Base-by-base conservation (phyloP, 2,113 vertebrate genomes). In the Psettodes erumei region DNA sequence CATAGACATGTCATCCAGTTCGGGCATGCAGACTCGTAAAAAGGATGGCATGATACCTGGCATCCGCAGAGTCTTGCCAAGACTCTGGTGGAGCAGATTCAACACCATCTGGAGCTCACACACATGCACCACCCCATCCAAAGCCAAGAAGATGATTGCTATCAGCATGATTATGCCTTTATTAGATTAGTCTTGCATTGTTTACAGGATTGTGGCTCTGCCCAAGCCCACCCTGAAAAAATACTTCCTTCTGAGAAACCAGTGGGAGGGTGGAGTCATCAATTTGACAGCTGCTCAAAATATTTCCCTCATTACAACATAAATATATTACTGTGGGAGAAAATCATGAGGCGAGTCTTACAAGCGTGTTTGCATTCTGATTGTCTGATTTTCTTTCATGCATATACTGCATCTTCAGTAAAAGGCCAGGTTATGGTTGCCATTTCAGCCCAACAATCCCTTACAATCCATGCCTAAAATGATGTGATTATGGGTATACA, bases 91-190 rank as follows among this genome's bases (percentile, higher is more conserved):
- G 76, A 90, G 73, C 79, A 81, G 82, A 88, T 81, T 87, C 71
- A 64, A 15, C 76, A 88, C 89, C 89, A 90, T 91, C 89, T 91
- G 91, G 88, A 89, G 75, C 68, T 55, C 0, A 21, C 40, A 23
- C 66, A 79, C 75, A 85, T 71, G 64, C 63, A 62, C 75, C 73
- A 63, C 67, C 50, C 75, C 80, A 68, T 59, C 55, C 71, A 79
- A 64, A 82, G 86, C 89, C 89, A 92, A 85, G 79, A 84, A 85
- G 88, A 90, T 89, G 89, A 89, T 89, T 90, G 89, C 84, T 86
- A 86, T 86, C 89, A 90, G 87, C 85, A 74, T 79, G 88, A 85
- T 84, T 81, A 84, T 43, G 55, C 69, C 77, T 86, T 85, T 87
- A 91, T 91, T 88, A 87, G 85, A 91, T 90, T 89, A 92, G 71